Conservation (phyloP, 2,113 vertebrate species). For the Bubalus kerabau region DNA sequence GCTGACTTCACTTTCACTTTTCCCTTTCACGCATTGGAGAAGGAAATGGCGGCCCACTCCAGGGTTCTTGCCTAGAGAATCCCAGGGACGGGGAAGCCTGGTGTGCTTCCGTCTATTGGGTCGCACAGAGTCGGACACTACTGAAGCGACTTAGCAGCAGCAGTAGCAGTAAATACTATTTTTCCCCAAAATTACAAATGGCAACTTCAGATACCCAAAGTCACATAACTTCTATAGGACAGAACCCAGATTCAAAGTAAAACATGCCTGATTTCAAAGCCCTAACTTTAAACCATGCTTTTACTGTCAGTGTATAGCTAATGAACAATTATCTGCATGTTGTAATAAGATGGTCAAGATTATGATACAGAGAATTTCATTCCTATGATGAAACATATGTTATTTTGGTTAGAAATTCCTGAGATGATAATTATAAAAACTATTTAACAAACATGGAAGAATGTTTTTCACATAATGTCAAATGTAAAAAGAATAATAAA, state of each 20-base stretch:
- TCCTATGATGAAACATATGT: neutral
- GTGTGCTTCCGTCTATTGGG: no score
- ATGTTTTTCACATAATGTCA: neutral
- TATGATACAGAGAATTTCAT: neutral
- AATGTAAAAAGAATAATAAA: neutral
- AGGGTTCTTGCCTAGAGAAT: no score
- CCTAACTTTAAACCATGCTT: no score
- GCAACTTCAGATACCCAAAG: neutral
- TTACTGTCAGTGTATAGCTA: neutral
- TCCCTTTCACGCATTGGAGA: no score
- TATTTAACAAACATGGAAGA: neutral
- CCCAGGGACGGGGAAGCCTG: no score
- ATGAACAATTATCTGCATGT: neutral
- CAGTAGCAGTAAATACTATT: neutral
- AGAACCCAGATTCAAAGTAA: neutral
- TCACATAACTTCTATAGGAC: neutral
- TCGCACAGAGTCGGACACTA: no score
- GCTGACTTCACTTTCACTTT: no score
- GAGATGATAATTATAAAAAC: conserved; percentile 19
- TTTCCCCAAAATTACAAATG: neutral
- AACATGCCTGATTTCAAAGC: neutral
- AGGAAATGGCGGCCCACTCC: no score
- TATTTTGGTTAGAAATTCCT: conserved; percentile 4
- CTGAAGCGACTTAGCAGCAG: no score
- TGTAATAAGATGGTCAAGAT: neutral